A percentile compares a stretch with the other conserved stretches of the same genome.
Evolutionary conservation across 2,797 vertebrate species (phyloP).

Genomic region (Acropternis orthonyx): DNA sequence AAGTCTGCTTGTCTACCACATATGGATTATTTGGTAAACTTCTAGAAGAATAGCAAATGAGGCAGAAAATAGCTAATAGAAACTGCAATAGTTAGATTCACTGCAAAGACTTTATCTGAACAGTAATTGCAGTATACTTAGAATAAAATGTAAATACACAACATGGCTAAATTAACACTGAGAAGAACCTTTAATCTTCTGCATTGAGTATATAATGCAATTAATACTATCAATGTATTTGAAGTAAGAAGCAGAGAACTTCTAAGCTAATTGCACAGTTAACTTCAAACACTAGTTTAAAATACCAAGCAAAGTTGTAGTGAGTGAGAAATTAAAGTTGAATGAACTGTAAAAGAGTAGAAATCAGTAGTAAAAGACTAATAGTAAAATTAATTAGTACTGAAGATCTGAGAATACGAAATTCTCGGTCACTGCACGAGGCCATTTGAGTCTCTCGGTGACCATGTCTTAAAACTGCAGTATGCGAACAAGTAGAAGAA

Average conservation of each 20-base stretch:
- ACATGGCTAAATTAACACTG: neutral
- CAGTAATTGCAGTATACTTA: neutral
- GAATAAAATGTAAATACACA: neutral
- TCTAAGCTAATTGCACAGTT: neutral
- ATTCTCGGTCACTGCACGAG: neutral
- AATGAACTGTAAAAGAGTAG: neutral
- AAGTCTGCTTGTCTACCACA: neutral
- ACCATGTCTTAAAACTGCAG: neutral
- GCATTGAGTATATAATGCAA: neutral
- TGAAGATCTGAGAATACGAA: neutral
- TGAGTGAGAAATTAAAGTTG: neutral
- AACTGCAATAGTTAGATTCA: neutral
- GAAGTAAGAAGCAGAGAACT: neutral
- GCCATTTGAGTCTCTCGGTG: neutral
- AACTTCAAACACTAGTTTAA: neutral
- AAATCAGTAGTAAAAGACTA: neutral
- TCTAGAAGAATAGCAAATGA: neutral
- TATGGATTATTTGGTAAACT: neutral
- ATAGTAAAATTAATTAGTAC: neutral
- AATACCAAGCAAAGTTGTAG: neutral
- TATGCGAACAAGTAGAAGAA: neutral
- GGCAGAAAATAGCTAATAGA: neutral
- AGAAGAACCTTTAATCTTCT: neutral
- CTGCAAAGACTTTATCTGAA: neutral
- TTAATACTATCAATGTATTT: neutral